Evolutionary conservation across 2,113 vertebrate genomes (phyloP), one percentile per base, ranked within the genome.

Genomic region (Halichoeres trimaculatus): DNA sequence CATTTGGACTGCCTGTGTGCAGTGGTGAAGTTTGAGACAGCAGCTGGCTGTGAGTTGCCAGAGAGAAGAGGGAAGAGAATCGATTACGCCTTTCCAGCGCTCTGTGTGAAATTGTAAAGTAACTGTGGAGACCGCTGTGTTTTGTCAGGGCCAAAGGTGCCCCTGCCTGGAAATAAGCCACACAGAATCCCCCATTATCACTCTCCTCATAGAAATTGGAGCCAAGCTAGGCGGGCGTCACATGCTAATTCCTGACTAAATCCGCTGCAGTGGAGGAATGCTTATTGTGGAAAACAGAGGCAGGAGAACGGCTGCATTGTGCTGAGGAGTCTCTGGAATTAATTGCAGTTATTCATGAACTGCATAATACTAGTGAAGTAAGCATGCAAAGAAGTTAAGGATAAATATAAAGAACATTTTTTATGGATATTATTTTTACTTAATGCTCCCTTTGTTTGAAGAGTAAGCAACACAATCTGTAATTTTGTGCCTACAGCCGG

Each of bases 51-150:
- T 71, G 84, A 81, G 65, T 35, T 48, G 87, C 80, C 83, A 45
- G 67, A 71, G 73, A 74, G 45, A 48, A 20, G 13, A 63, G 70
- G 78, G 78, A 53, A 84, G 73, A 85, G 79, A 85, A 84, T 89
- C 78, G 76, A 89, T 91, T 90, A 72, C 48, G 76, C 70, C 84
- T 71, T 38, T 81, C 62, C 70, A 41, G 47, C 80, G 30, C 78
- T 60, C 83, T 57, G 84, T 20, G 43, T 91, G 86, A 91, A 92
- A 91, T 91, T 73, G 84, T 61, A 88, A 80, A 85, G 80, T 86
- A 75, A 86, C 87, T 90, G 87, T 86, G 81, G 85, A 83, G 86
- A 74, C 77, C 26, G 53, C 71, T 74, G 74, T 81, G 76, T 89
- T 92, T 81, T 85, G 82, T 84, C 53, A 34, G 67, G 76, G 80